Evolutionary conservation across 30 jellyfish, hydroid and myxozoan species (phyloP).

Genomic region (Cassiopea andromeda): DNA sequence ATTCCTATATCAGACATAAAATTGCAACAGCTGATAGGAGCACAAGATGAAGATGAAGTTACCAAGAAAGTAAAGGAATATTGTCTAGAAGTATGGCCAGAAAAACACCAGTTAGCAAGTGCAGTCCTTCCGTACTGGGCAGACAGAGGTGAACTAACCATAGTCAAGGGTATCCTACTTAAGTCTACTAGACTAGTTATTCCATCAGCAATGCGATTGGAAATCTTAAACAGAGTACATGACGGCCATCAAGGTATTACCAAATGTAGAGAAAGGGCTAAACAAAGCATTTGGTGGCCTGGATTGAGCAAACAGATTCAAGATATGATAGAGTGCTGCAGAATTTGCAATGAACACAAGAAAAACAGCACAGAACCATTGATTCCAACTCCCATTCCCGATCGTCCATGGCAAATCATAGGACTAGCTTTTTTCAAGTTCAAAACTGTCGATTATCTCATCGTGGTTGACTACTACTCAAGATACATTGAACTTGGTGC

Average conservation of each 20-base stretch:
- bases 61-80: slow-evolving; percentile 19
- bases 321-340: slow-evolving; percentile 47
- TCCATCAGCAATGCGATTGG: slow-evolving; percentile 45
- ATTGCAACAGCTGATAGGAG: slow-evolving; percentile 38
- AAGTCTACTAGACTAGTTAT: slow-evolving; percentile 34
- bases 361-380: slow-evolving; percentile 32
- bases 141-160: slow-evolving; percentile 41
- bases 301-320: slow-evolving; percentile 61
- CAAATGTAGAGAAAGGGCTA: slow-evolving; percentile 50
- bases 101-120: slow-evolving; percentile 27
- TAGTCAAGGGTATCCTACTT: slow-evolving; percentile 18
- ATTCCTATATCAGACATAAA: slow-evolving; percentile 50
- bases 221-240: slow-evolving; percentile 40
- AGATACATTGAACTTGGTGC: slow-evolving; percentile 58
- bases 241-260: slow-evolving; percentile 70
- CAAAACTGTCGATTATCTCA: slow-evolving; percentile 28
- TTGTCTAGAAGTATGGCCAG: slow-evolving; percentile 65
- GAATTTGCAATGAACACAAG: slow-evolving; percentile 35
- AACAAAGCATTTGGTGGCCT: slow-evolving; percentile 64
- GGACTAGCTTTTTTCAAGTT: slow-evolving; percentile 54
- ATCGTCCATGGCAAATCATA: slow-evolving; percentile 59
- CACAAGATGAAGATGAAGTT: slow-evolving; percentile 46
- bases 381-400: slow-evolving; percentile 25
- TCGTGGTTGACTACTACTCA: slow-evolving; percentile 32
- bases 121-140: slow-evolving; percentile 47